Conservation (phyloP, 2,888 invertebrate species). For the Rhopalosiphum nymphaeae region DNA sequence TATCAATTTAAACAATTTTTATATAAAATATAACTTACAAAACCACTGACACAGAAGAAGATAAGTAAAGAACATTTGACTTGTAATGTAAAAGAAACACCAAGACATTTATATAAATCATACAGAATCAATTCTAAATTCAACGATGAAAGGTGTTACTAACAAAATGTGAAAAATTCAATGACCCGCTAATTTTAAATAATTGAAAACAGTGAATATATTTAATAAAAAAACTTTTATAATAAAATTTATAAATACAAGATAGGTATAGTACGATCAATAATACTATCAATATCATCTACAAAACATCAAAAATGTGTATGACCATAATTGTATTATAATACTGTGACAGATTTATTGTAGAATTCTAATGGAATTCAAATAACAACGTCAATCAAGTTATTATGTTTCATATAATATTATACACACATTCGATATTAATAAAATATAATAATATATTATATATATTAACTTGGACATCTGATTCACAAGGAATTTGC, state of each 20-base stretch:
- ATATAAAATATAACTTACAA: too few relatives aligned
- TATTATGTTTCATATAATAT: not conserved
- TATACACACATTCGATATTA: constrained; percentile 7
- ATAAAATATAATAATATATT: too few relatives aligned
- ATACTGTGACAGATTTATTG: not conserved
- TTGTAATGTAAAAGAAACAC: too few relatives aligned
- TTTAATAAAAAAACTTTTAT: not conserved
- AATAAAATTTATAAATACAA: not conserved
- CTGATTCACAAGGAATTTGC: not conserved
- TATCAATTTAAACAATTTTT: too few relatives aligned
- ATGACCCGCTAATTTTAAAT: not conserved
- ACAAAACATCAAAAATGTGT: not conserved
- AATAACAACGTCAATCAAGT: not conserved
- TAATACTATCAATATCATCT: not conserved
- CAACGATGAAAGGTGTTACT: not conserved
- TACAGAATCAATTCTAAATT: not conserved
- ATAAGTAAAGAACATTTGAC: too few relatives aligned
- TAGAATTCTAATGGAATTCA: not conserved
- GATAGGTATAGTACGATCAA: not conserved
- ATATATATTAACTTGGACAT: not conserved
- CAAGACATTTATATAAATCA: not conserved
- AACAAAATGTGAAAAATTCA: not conserved
- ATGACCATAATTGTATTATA: not conserved
- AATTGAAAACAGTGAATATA: not conserved
- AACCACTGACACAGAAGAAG: too few relatives aligned